A percentile compares a stretch with the other conserved stretches of the same genome.
These are phyloP conservation scores for Fregetta grallaria DNA, from an alignment of 2,113 vertebrate genomes.

Conservation along the genomic window DNA sequence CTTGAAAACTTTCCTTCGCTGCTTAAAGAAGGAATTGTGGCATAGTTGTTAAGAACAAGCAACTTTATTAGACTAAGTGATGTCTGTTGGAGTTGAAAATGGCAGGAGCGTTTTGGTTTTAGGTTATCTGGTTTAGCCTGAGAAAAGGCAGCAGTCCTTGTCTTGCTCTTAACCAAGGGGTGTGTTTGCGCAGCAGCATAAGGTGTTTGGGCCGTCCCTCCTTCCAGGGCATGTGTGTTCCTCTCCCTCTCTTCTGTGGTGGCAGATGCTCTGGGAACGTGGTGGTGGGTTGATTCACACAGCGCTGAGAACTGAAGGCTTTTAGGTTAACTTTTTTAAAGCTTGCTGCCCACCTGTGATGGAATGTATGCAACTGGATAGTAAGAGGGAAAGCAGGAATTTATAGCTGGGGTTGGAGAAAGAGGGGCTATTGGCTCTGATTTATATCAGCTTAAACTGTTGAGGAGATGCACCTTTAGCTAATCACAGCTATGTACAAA, in stretches of 20 bases:
- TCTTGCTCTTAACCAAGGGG: background rate
- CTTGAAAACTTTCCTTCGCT: background rate
- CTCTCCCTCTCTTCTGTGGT: background rate
- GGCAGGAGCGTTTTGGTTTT: background rate
- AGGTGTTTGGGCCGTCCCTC: background rate
- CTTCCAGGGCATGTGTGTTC: background rate
- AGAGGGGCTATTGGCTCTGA: background rate
- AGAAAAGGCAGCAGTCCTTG: background rate
- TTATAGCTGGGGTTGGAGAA: background rate
- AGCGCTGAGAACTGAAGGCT: background rate
- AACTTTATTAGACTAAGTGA: background rate
- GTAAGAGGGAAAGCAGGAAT: background rate
- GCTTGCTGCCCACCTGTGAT: background rate
- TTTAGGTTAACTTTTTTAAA: background rate
- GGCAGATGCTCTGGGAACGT: background rate
- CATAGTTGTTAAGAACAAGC: background rate
- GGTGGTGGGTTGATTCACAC: background rate
- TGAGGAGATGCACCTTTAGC: background rate
- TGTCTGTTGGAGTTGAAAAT: background rate
- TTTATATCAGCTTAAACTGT: background rate
- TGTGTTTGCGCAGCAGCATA: background rate
- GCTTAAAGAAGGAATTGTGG: background rate
- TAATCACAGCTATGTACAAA: background rate
- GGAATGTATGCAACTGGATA: background rate
- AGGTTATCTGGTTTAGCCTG: background rate